Base-by-base conservation (phyloP, 2,888 invertebrate species). In the Eristalis pertinax region DNA sequence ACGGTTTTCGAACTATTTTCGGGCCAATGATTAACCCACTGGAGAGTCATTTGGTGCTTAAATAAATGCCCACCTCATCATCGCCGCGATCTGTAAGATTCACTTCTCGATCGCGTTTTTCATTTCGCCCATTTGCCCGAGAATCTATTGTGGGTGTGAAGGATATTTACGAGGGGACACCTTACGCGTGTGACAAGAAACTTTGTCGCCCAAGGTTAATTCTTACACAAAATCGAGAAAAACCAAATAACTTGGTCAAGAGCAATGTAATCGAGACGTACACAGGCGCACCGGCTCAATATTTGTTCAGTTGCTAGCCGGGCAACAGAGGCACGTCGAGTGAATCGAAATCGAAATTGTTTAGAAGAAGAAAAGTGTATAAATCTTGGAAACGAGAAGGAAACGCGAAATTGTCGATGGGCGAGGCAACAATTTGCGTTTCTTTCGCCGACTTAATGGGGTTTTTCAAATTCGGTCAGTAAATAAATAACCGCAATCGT, bases 181-280 rank as follows among this genome's bases (percentile, higher is more conserved):
- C 58, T 78, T 79, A 60, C 65, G 69, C 69, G 69, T 74, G 78
- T 65, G 65, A 50, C n/a, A 50, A 7, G n/a, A n/a, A 50, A 50
- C 43, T 50, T 1, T n/a, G 19, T 50, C 19, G 19, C 19, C 19
- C 50, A 50, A 50, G 50, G 50, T 50, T n/a, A 8, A 11, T 13
- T 41, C 62, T 74, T 84, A 67, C 58, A 79, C 65, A 67, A 24
- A 73, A 72, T 43, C 60, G 38, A 32, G n/a, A 62, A 63, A 76
- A n/a, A n/a, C n/a, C 62, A 10, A 72, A 73, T 78, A 78, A 74
- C 73, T 84, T 84, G 84, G 84, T 84, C 84, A 84, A 78, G 78
- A 78, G 64, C 78, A 56, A 69, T 78, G 68, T 19, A 67, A 56
- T 56, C 43, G 67, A 41, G 24, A 60, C 29, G 32, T 38, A 69